Percentiles rank a stretch among this genome's conserved stretches.
These are phyloP conservation scores for Conus betulinus DNA, from an alignment of 1,140 invertebrate genomes.

Conservation along the genomic window DNA sequence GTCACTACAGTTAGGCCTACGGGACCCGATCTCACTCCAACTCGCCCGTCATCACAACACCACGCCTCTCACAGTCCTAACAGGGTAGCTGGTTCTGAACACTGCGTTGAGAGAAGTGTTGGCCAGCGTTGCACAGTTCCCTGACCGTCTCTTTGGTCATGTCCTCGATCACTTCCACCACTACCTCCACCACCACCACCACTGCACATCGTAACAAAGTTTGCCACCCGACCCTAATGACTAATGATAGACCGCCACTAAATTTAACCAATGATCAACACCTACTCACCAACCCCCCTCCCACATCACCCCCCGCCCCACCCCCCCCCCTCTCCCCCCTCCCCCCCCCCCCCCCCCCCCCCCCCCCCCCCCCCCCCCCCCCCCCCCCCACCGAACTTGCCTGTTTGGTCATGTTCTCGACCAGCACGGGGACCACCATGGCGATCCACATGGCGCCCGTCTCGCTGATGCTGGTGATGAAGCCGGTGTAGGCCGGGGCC, in stretches of 20 bases:
- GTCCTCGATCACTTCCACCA: constrained; percentile 30
- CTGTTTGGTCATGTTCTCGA: constrained; percentile 36
- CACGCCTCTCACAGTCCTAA: too few relatives aligned
- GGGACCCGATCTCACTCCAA: too few relatives aligned
- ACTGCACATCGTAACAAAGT: too few relatives aligned
- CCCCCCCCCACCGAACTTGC: constrained; percentile 17
- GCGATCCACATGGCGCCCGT: constrained; percentile 37
- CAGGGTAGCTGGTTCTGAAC: too few relatives aligned
- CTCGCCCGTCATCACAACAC: too few relatives aligned
- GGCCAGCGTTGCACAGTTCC: too few relatives aligned
- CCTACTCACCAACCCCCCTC: not conserved
- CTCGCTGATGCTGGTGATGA: constrained; percentile 42
- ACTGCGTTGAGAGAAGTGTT: too few relatives aligned
- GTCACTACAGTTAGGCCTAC: too few relatives aligned
- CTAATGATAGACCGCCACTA: too few relatives aligned
- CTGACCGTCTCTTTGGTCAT: constrained; percentile 7
- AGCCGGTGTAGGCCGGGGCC: constrained; percentile 37
- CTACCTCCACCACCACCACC: not conserved
- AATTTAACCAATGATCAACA: too few relatives aligned
- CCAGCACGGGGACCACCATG: constrained; percentile 37
- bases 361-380: not conserved
- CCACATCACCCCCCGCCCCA: not conserved
- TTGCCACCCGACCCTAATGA: too few relatives aligned
- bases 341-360: not conserved
- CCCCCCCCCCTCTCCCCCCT: too few relatives aligned